Evolutionary conservation across 2,797 vertebrate genomes (phyloP), one percentile per base, ranked within the genome.

Genomic region (Hyperoplus immaculatus): DNA sequence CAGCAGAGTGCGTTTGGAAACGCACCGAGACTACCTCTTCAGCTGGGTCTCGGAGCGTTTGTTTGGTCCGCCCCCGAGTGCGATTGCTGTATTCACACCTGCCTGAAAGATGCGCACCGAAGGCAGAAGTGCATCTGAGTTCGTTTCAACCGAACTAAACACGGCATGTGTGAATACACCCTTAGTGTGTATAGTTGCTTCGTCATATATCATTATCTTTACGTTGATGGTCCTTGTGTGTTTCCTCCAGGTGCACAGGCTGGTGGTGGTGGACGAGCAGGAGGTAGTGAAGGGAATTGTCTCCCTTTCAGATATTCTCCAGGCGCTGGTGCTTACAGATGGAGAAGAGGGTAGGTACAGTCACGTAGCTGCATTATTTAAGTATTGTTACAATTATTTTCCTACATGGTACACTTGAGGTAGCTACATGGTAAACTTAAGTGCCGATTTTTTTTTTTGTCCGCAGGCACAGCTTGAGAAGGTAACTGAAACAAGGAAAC

Each of bases 201-300:
- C 46, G 4, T 9, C 13, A 41, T 53, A 4, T 5, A 18, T 60
- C 36, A 15, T 5, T 51, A 36, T 45, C 41, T 21, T 1, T 15
- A 8, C 3, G 1, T 8, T 6, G 6, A 16, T 14, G 4, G 14
- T 56, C 0, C 39, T 70, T 14, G 7, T 36, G 49, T 72, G 1
- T 70, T 21, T 81, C 21, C 67, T 16, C 41, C 88, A 98, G 98
- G 98, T 99, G 84, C 98, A 99, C 93, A 96, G 98, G 83, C 92
- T 99, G 86, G 97, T 99, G 74, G 96, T 99, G 70, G 97, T 98
- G 87, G 97, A 99, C 1, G 97, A 98, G 83, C 96, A 94, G 61
- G 95, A 98, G 21, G 97, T 99, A 85, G 98, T 98, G 78, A 97
- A 96, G 87, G 98, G 98, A 62, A 99, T 99, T 0, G 95, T 99